Percentiles rank a stretch among this genome's conserved stretches.
phyloP scores from a whole-genome alignment of 2,797 vertebrate genomes.

The Gymnothorax javanicus region DNA sequence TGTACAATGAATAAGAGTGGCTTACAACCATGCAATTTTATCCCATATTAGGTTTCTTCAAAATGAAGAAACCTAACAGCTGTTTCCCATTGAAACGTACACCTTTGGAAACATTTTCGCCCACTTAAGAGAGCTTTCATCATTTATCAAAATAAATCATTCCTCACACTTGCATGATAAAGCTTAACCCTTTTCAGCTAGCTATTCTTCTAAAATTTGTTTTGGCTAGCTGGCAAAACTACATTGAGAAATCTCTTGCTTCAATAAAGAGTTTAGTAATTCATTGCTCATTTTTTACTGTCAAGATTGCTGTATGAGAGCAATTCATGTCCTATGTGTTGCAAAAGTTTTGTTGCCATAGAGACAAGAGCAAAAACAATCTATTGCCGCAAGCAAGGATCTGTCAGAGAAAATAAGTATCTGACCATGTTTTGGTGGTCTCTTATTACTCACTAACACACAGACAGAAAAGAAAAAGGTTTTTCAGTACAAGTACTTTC shows the following conservation, averaged over 20 bases:
- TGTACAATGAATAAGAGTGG: conserved; percentile 10
- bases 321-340: not conserved
- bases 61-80: not conserved
- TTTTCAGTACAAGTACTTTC: not conserved
- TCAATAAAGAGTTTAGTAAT: not conserved
- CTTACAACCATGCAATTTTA: not conserved
- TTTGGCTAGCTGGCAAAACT: not conserved
- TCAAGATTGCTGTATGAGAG: not conserved
- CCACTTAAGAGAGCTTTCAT: not conserved
- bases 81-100: conserved; percentile 10
- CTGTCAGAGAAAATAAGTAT: not conserved
- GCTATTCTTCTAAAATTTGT: not conserved
- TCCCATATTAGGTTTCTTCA: conserved; percentile 14
- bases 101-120: not conserved
- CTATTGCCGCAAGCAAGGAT: not conserved
- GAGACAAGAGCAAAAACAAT: not conserved
- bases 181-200: not conserved
- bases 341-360: conserved; percentile 21
- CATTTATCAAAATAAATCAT: not conserved
- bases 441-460: not conserved
- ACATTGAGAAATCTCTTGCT: not conserved
- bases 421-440: not conserved
- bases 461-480: not conserved
- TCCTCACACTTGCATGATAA: not conserved
- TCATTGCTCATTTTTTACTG: not conserved